Conservation (phyloP, 92 coral and sea anemone genomes). For the Actinernus sp. region DNA sequence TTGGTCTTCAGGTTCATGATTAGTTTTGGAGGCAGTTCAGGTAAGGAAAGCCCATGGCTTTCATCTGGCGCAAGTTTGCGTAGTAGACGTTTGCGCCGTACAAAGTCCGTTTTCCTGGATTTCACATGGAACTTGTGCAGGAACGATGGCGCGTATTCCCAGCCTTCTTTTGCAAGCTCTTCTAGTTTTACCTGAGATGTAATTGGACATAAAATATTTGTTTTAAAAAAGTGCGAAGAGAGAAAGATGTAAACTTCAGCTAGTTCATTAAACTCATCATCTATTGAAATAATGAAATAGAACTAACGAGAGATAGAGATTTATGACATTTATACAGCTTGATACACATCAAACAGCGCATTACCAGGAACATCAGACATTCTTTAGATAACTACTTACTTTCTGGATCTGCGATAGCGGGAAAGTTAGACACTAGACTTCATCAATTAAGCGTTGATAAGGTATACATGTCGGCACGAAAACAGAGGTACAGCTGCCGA, state of each 20-base stretch:
- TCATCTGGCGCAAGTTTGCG: constrained; percentile 44
- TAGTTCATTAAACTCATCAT: not conserved
- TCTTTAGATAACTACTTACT: too few species aligned
- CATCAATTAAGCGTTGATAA: too few species aligned
- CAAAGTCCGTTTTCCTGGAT: constrained; percentile 68
- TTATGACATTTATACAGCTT: too few species aligned
- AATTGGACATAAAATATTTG: not conserved
- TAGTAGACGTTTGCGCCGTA: constrained; percentile 80
- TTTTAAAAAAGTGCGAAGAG: not conserved
- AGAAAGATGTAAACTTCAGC: not conserved
- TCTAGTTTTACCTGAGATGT: constrained; percentile 34
- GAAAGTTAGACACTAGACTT: too few species aligned
- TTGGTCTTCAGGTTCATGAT: constrained; percentile 31
- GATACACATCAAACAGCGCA: too few species aligned
- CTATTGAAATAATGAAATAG: too few species aligned
- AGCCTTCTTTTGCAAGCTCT: constrained; percentile 70
- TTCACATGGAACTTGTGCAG: constrained; percentile 66
- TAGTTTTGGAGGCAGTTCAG: constrained; percentile 45
- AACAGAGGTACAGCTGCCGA: too few species aligned
- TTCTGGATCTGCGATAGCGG: too few species aligned
- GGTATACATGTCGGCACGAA: too few species aligned
- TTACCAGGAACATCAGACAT: too few species aligned
- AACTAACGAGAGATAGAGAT: too few species aligned
- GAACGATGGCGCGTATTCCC: constrained; percentile 85
- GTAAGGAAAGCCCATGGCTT: not conserved